phyloP scores from a whole-genome alignment of 2,113 vertebrate genomes.

The Prionailurus viverrinus region DNA sequence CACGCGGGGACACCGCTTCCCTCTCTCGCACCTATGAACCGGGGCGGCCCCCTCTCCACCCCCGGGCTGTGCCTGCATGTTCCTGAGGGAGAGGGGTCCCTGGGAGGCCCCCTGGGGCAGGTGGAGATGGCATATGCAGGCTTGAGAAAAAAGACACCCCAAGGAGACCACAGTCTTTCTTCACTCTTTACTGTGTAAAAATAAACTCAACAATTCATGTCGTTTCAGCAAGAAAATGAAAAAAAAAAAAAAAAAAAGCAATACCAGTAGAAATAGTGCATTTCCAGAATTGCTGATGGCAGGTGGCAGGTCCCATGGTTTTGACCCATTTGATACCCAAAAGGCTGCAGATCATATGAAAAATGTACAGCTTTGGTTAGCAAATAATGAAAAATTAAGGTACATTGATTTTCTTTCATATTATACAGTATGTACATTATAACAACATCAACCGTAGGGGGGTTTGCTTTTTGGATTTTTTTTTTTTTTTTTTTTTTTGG shows the following conservation, averaged over 20 bases:
- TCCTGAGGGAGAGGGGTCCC: not conserved
- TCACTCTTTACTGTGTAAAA: constrained; percentile 93
- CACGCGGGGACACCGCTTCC: not conserved
- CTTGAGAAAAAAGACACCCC: not conserved
- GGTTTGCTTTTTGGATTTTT: not conserved
- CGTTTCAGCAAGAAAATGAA: constrained; percentile 89
- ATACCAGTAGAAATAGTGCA: constrained; percentile 88
- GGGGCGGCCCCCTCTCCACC: not conserved
- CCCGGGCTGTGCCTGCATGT: not conserved
- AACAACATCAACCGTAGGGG: constrained; percentile 78
- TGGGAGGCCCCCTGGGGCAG: not conserved
- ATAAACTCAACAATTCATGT: constrained; percentile 92
- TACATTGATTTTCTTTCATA: constrained; percentile 82
- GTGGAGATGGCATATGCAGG: not conserved
- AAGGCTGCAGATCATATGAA: constrained; percentile 84
- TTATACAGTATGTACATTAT: constrained; percentile 87
- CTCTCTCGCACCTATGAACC: not conserved
- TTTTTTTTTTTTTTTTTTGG: constrained; percentile 79
- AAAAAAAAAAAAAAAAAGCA: constrained; percentile 74
- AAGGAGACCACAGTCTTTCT: constrained; percentile 84
- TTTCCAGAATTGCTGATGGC: constrained; percentile 85
- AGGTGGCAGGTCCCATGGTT: constrained; percentile 67
- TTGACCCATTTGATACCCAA: constrained; percentile 83
- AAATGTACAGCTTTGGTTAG: constrained; percentile 90
- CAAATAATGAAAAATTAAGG: constrained; percentile 85